Evolutionary conservation across 2,113 vertebrate species (phyloP), one percentile per base, ranked within the genome.

Genomic region (Oncorhynchus gorbuscha): DNA sequence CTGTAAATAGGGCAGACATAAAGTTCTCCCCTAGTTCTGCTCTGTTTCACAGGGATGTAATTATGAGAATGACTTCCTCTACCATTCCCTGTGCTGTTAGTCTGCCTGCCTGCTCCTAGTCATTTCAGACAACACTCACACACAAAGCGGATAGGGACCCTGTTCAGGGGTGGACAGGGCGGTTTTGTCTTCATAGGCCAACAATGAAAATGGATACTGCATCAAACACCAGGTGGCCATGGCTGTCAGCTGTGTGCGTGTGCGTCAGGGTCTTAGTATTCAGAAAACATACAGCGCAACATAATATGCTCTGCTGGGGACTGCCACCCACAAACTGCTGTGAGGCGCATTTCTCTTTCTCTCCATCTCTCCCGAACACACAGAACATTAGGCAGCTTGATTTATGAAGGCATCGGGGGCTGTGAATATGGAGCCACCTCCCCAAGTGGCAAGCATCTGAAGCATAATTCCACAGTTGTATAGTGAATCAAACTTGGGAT

Each of bases 291-390:
- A 35, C 32, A 20, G 67, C 20, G 20, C 32, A 69, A 69, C 67
- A 69, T 45, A 69, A 69, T 69, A 28, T 45, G 30, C 68, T 69
- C 32, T n/a, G 35, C 32, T 45, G 68, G 68, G 68, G 8, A n/a
- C 68, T 69, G 68, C 30, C 68, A 69, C 22, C 68, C 68, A 45
- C 35, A 69, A 32, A 20, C 32, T 69, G 8, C 32, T 45, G 8
- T 30, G 68, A 9, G 20, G 32, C 35, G n/a, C 7, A 39, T 69
- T 22, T n/a, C 16, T 69, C 67, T 35, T 9, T 69, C 32, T 45
- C 32, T 39, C 67, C 1, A 16, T 35, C 28, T 69, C 66, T 39
- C 26, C 39, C 26, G 8, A 67, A 35, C 67, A 69, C 67, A 69
- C 14, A 35, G 65, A 67, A 26, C 65, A 67, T 67, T 32, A 67